Base-by-base conservation (phyloP, 2,888 invertebrate species). In the Trissonchulus latispiculum region DNA sequence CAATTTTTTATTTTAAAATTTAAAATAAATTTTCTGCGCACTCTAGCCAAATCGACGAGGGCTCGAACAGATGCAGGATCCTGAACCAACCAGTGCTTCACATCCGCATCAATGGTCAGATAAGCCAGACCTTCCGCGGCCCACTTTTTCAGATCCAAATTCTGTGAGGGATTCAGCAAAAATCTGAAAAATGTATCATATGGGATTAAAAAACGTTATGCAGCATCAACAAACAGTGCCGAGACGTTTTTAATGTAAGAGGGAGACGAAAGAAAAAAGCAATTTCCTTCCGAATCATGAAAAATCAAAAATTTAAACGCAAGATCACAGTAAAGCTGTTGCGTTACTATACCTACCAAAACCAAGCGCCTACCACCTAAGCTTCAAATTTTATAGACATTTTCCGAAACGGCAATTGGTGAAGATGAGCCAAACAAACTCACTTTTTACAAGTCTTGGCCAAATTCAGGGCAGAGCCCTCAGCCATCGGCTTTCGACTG, bases 81-180 rank as follows among this genome's bases (percentile, higher is more conserved):
- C 82, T 92, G 91, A 67, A 94, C 90, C 61, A 99, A 84, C 83
- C 93, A 94, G 83, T 99, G 97, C 83, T 99, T 99, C 0, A 99
- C 95, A 84, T 99, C 97, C 15, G 95, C 99, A 86, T 99, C 97
- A 73, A 99, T 87, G 0, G 96, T 95, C 2, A 99, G 86, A 82
- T 96, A 99, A 0, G 96, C 95, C 2, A 99, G 87, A 0, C 96
- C 96, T 86, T 97, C 96, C 3, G 93, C 92, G 0, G 96, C 95
- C 95, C 96, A 97, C 80, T 92, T 91, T 69, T 93, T 88, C 83
- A 95, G 89, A 81, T 95, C 94, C 77, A 89, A 88, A 81, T 95
- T 91, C 82, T 93, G 92, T 3, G 89, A 87, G 0, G 93, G 91
- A 84, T 93, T 93, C 0, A 93, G 87, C 69, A 96, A 85, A 83